Base-by-base conservation (phyloP, 2,888 invertebrate species). In the Epirrita christyi region DNA sequence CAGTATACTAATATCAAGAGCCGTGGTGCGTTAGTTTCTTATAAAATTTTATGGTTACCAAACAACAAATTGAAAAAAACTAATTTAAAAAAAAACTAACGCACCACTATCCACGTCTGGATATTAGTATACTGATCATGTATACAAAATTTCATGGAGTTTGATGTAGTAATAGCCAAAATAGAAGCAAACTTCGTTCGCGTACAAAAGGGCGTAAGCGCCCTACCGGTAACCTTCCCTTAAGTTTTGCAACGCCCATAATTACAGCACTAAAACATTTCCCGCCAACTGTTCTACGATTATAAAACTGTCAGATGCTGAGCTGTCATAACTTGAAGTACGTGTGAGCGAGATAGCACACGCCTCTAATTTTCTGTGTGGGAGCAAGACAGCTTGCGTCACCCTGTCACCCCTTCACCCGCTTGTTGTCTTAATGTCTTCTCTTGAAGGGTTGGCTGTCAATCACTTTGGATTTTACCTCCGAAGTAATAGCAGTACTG, bases 381-480 rank as follows among this genome's bases (percentile, higher is more conserved):
- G 13, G 62, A 66, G 55, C 11, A 56, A 53, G 65, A 59, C 43
- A 64, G 63, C 40, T 42, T 38, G 29, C 14, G 27, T 43, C 48
- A 14, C 38, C 46, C 37, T 10, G 15, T 46, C 48, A 14, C 34
- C 44, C 34, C 53, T 60, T 66, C 67, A 34, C 47, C 45, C 55
- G 47, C 55, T 43, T 63, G n/a, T n/a, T n/a, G 71, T 68, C 63
- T 54, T 70, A 67, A 74, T 71, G 61, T 58, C 42, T 41, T 46
- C 36, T 41, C 55, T 53, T 38, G 49, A 63, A 64, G 60, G 62
- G 48, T 53, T 52, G 54, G 28, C 44, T 64, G 67, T 62, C 63
- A 60, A 64, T 64, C 64, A 64, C 58, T 55, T 59, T 51, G 56
- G 55, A 53, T 49, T 53, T 45, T 14, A 21, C 53, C 53, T 49